Evolutionary conservation across 92 coral and sea anemone species (phyloP), one percentile per base, ranked within the genome.

Genomic region (Actinernus sp.): DNA sequence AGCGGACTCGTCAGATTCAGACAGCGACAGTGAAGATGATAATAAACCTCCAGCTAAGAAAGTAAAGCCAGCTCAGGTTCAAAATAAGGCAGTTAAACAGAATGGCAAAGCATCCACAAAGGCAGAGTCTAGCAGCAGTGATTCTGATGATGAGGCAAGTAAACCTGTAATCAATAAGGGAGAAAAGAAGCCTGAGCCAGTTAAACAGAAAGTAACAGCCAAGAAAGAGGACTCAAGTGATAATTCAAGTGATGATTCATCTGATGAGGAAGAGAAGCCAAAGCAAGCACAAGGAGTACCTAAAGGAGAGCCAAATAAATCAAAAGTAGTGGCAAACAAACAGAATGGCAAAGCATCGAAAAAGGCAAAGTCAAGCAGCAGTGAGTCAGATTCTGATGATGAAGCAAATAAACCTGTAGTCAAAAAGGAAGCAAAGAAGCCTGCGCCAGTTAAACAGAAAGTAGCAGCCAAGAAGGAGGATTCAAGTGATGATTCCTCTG

Each of bases 11-110:
- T 48, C 65, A 23, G 85, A 84, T 1, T 80, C 88, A 13, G 84
- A 80, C 22, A 75, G 81, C 13, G 96, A 89, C 26, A 88, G 69
- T 37, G 82, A 63, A 27, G 53, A 61, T 51, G 64, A 61, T 58
- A 21, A 31, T 14, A 63, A 63, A 41, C 48, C 48, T 13, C 39
- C 33, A 21, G 16, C 71, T 25, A 33, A 4, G 13, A 18, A 28
- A 26, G 27, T 12, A 28, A 29, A 26, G 5, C 3, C 4, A 26
- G 36, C 60, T 24, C 18, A 8, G 41, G 41, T n/a, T n/a, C 52
- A 45, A 17, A 45, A 45, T 45, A 45, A 17, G 8, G 52, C 52
- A 12, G 22, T 4, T 8, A 45, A 45, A 23, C 8, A 45, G 52
- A 45, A 45, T 7, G 21, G 41, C 14, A 36, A 36, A 36, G 41